Percentiles rank a stretch among this genome's conserved stretches.
phyloP scores from a whole-genome alignment of 2,113 vertebrate genomes.

The Panurus biarmicus region DNA sequence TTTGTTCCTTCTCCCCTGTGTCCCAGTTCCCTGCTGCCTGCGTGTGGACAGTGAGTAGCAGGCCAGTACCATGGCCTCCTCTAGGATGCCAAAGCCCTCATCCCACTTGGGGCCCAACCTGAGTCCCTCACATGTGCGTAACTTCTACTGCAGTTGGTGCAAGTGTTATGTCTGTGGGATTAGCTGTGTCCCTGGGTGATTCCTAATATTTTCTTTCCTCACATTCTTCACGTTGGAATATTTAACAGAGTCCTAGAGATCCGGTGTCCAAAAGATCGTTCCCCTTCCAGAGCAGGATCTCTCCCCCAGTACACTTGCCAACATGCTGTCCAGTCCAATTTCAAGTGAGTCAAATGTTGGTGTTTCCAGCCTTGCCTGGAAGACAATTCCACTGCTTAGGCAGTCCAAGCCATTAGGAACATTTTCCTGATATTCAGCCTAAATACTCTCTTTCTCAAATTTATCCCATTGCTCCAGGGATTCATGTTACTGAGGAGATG shows the following conservation, averaged over 20 bases:
- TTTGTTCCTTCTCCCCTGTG: neutral
- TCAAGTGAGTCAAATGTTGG: slow-evolving; percentile 12
- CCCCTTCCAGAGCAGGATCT: slow-evolving; percentile 30
- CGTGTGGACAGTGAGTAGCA: rapidly evolving
- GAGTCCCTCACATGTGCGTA: rapidly evolving
- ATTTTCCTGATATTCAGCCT: slow-evolving; percentile 34
- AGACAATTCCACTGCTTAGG: slow-evolving; percentile 5
- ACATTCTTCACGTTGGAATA: slow-evolving; percentile 20
- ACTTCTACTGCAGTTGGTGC: neutral
- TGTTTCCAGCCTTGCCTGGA: slow-evolving; percentile 43
- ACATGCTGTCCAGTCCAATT: slow-evolving; percentile 18
- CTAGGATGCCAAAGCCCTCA: neutral
- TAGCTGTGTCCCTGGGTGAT: slow-evolving; percentile 18
- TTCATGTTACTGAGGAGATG: neutral
- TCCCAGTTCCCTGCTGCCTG: neutral
- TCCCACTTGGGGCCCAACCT: neutral
- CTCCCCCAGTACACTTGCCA: slow-evolving; percentile 49
- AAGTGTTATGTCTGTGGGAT: slow-evolving; percentile 1
- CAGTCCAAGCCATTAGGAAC: slow-evolving; percentile 28
- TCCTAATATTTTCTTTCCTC: slow-evolving; percentile 47
- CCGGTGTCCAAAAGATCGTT: neutral
- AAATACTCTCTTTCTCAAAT: slow-evolving; percentile 18
- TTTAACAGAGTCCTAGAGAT: slow-evolving; percentile 54
- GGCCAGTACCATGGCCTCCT: rapidly evolving
- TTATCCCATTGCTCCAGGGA: neutral